These are phyloP conservation scores for Vandiemenella viatica DNA, from an alignment of 2,888 invertebrate genomes.

Conservation along the genomic window DNA sequence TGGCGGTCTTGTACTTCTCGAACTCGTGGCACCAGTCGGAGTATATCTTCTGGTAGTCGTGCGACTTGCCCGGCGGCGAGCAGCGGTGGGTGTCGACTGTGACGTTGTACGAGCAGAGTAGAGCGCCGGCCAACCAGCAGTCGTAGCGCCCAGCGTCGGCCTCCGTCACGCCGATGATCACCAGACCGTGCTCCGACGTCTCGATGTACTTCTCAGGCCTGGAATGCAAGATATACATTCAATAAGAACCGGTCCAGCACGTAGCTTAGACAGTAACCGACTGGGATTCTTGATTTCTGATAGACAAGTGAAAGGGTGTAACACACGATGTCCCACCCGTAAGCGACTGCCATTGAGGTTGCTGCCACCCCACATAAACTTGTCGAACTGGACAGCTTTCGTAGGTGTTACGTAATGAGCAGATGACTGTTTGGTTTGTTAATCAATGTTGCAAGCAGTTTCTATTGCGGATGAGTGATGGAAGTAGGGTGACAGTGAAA, in stretches of 20 bases:
- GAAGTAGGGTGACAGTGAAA: too few relatives aligned
- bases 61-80: slow-evolving; percentile 76
- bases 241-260: not conserved
- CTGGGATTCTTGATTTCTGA: not conserved
- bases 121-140: slow-evolving; percentile 76
- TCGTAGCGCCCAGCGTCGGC: slow-evolving; percentile 84
- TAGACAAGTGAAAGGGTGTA: too few relatives aligned
- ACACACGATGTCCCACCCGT: too few relatives aligned
- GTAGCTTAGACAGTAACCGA: not conserved
- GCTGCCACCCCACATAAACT: too few relatives aligned
- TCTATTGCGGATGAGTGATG: too few relatives aligned
- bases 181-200: slow-evolving; percentile 80
- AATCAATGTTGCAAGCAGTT: too few relatives aligned
- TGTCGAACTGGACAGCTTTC: too few relatives aligned
- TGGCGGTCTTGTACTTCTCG: slow-evolving; percentile 89
- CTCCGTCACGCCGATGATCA: slow-evolving; percentile 78
- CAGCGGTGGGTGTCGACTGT: slow-evolving; percentile 89
- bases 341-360: too few relatives aligned
- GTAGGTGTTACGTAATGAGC: too few relatives aligned
- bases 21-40: slow-evolving; percentile 98
- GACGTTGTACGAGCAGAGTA: slow-evolving; percentile 80
- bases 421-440: too few relatives aligned
- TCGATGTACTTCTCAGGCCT: slow-evolving; percentile 86
- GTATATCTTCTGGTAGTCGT: slow-evolving; percentile 89
- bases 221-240: too few relatives aligned